Conservation (phyloP, 1,140 invertebrate genomes). For the Hycleus cichorii region DNA sequence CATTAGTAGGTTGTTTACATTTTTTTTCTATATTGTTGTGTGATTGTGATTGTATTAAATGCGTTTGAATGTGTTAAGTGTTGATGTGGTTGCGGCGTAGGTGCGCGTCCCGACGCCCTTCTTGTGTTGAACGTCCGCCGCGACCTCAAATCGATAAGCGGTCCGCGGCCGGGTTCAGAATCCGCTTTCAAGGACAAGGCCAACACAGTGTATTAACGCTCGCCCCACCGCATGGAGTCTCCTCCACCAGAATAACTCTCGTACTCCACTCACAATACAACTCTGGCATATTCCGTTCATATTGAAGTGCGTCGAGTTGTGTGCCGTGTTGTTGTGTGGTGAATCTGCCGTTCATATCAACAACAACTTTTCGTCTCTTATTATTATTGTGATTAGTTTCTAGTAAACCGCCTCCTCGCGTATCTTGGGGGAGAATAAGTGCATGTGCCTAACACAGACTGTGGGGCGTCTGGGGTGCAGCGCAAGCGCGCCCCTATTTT, state of each 20-base stretch:
- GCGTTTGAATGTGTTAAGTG: too few species aligned
- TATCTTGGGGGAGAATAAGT: constrained; percentile 13
- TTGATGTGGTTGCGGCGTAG: too few species aligned
- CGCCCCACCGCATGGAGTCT: too few species aligned
- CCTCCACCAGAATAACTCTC: too few species aligned
- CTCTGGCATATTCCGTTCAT: constrained; percentile 4
- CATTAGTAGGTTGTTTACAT: too few species aligned
- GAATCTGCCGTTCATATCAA: not conserved
- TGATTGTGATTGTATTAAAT: too few species aligned
- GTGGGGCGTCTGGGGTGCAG: constrained; percentile 18
- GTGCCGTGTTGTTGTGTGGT: too few species aligned
- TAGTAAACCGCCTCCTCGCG: constrained; percentile 6
- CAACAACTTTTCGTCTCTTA: constrained; percentile 2
- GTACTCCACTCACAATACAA: constrained; percentile 8
- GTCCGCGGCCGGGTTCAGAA: constrained; percentile 36
- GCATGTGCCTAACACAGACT: constrained; percentile 26
- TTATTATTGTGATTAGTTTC: not conserved
- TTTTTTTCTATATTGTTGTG: too few species aligned
- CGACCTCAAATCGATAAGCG: constrained; percentile 35
- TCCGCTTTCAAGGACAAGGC: constrained; percentile 44
- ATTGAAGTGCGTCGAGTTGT: too few species aligned
- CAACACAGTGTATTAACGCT: constrained; percentile 16
- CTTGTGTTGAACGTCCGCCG: not conserved
- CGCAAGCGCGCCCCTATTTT: constrained; percentile 23
- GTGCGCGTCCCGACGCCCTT: too few species aligned